Conservation (phyloP, 2,888 invertebrate genomes). For the Pyrochroa serraticornis region DNA sequence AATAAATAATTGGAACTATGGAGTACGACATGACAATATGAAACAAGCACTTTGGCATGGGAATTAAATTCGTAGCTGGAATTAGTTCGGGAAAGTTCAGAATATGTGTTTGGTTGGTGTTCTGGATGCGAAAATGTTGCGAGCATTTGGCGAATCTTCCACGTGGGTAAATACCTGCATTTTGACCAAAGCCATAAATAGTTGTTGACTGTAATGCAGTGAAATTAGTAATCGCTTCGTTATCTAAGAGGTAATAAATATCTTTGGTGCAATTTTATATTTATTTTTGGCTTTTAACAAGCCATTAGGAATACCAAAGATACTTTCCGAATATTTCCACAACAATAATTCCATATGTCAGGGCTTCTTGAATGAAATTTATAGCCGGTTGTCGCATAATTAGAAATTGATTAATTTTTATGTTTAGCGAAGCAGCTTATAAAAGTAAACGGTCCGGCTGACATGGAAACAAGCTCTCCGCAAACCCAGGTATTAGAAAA, state of each 20-base stretch:
- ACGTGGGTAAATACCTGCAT: too few relatives aligned
- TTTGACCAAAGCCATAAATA: too few relatives aligned
- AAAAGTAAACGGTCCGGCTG: conserved; percentile 40
- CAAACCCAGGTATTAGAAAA: conserved; percentile 57
- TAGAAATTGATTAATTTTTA: conserved; percentile 59
- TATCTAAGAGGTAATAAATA: conserved; percentile 43
- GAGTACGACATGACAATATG: too few relatives aligned
- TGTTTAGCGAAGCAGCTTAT: conserved; percentile 50
- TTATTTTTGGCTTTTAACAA: conserved; percentile 47
- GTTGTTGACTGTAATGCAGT: background rate
- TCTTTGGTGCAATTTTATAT: conserved; percentile 49
- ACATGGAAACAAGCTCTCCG: conserved; percentile 45
- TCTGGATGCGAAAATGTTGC: too few relatives aligned
- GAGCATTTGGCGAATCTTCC: too few relatives aligned
- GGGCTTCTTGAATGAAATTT: conserved; percentile 48
- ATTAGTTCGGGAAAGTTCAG: too few relatives aligned
- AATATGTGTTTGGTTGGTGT: too few relatives aligned
- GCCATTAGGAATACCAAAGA: conserved; percentile 53
- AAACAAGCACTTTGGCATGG: too few relatives aligned
- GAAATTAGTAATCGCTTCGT: conserved; percentile 3
- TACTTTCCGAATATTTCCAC: conserved; percentile 50
- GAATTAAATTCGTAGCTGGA: too few relatives aligned
- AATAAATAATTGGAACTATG: too few relatives aligned
- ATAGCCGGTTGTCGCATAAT: conserved; percentile 54
- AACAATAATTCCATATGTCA: conserved; percentile 51